Percentiles rank a stretch among this genome's conserved stretches.
Conservation (phyloP, 2,888 invertebrate species). For the Chymomyza fuscimana region DNA sequence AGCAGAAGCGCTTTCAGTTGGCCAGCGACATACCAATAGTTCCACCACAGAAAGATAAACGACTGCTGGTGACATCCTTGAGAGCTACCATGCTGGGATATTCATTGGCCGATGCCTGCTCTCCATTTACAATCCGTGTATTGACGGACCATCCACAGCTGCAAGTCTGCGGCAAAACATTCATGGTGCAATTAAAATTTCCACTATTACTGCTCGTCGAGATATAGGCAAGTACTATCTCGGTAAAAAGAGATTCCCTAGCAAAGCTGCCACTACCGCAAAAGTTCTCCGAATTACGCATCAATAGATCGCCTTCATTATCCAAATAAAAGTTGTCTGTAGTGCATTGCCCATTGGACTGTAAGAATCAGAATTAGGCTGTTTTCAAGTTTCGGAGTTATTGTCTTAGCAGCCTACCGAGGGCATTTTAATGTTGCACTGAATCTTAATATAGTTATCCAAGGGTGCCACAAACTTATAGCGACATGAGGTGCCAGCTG, state of each 20-base stretch:
- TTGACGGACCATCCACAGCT: conserved; percentile 77
- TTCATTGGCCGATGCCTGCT: conserved; percentile 81
- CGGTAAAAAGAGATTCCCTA: conserved; percentile 62
- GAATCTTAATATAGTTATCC: conserved; percentile 61
- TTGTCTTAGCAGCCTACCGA: conserved; percentile 52
- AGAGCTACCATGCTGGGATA: conserved; percentile 83
- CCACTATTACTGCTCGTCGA: conserved; percentile 58
- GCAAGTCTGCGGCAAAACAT: conserved; percentile 58
- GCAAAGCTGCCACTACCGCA: conserved; percentile 69
- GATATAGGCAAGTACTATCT: conserved; percentile 68
- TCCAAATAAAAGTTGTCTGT: conserved; percentile 76
- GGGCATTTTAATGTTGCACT: conserved; percentile 65
- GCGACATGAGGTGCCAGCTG: conserved; percentile 73
- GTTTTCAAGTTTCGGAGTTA: neutral
- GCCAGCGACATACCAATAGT: conserved; percentile 76
- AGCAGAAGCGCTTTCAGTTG: neutral
- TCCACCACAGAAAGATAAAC: conserved; percentile 79
- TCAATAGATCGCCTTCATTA: conserved; percentile 69
- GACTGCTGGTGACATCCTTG: conserved; percentile 37
- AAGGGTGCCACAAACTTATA: conserved; percentile 73
- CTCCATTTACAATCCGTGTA: conserved; percentile 82
- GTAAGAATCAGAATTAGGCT: neutral
- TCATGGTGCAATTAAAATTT: conserved; percentile 63
- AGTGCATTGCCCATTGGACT: conserved; percentile 55
- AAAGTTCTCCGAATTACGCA: conserved; percentile 68